These are phyloP conservation scores for Crepidodera aurea DNA, from an alignment of 2,888 invertebrate species.

Conservation along the genomic window DNA sequence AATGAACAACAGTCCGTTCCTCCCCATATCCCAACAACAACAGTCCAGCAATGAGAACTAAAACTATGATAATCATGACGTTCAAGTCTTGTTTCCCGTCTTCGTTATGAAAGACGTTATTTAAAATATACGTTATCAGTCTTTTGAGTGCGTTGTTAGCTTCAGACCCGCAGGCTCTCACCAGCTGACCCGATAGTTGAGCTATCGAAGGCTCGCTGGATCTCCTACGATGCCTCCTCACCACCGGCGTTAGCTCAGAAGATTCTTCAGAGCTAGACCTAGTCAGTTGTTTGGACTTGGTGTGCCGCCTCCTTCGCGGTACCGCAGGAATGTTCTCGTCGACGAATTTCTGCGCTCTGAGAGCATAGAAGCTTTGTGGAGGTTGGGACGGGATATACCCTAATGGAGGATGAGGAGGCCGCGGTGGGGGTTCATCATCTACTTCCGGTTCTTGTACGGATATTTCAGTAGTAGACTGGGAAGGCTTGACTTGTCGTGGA, in stretches of 20 bases:
- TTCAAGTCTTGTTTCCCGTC: conserved; percentile 77
- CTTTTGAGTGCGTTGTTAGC: conserved; percentile 72
- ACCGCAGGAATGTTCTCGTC: conserved; percentile 59
- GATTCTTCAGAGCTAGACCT: conserved; percentile 54
- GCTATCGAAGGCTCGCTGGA: conserved; percentile 71
- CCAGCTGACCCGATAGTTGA: conserved; percentile 75
- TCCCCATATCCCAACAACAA: conserved; percentile 78
- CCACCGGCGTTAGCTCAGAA: conserved; percentile 30
- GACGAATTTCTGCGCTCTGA: conserved; percentile 55
- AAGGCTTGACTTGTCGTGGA: conserved; percentile 51
- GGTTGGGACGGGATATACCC: conserved; percentile 59
- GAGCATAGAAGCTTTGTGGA: conserved; percentile 58
- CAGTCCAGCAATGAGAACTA: conserved; percentile 80
- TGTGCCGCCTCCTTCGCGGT: conserved; percentile 64
- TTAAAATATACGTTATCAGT: conserved; percentile 72
- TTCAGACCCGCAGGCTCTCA: conserved; percentile 73
- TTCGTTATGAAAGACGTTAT: conserved; percentile 67
- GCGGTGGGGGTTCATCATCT: conserved; percentile 56
- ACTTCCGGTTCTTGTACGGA: conserved; percentile 49
- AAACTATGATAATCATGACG: conserved; percentile 79
- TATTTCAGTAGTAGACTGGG: conserved; percentile 26
- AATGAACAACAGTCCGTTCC: conserved; percentile 73
- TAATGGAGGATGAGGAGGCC: conserved; percentile 59
- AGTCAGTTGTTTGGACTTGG: conserved; percentile 48
- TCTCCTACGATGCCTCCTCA: conserved; percentile 50